Base-by-base conservation (phyloP, 2,113 vertebrate species). In the Chunga burmeisteri region DNA sequence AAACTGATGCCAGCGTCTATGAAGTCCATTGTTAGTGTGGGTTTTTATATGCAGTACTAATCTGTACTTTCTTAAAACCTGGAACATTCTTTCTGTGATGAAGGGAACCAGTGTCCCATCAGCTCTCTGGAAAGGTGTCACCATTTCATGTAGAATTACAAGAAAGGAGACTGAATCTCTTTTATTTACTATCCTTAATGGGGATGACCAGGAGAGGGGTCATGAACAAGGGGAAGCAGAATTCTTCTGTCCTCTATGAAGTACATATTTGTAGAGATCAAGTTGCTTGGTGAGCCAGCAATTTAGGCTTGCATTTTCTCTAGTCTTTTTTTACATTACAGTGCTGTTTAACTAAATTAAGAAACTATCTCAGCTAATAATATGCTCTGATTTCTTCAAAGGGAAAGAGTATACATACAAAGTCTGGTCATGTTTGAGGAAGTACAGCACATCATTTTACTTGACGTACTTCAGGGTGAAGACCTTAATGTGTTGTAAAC, bases 221-320 rank as follows among this genome's bases (percentile, higher is more conserved):
- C 49, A 20, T 29, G 70, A 50, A 49, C 14, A 16, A 38, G 36
- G n/a, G 18, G 40, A 67, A 49, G 29, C 53, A 52, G 55, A 58
- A 40, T 44, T 40, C 52, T 61, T 34, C 53, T 49, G 27, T 40
- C 59, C 29, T 36, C 27, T 32, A 2, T 34, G 47, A 61, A 73
- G 42, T 20, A 26, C 40, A 17, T 40, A 20, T 53, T 62, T 6
- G 0, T 32, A 59, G 56, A 42, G 50, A 55, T 26, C 29, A 49
- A 62, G 61, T 58, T 86, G 61, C 36, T 38, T 22, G 29, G 52
- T 7, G 47, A 84, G 7, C 34, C 88, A 70, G 55, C 36, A 38
- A 82, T 84, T 88, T 38, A n/a, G 77, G 92, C 88, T 97, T 90
- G 81, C 86, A 70, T 90, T 88, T 89, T 86, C 58, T 94, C 86